Evolutionary conservation across 2,113 vertebrate genomes (phyloP).

Genomic region (Brienomyrus brachyistius): DNA sequence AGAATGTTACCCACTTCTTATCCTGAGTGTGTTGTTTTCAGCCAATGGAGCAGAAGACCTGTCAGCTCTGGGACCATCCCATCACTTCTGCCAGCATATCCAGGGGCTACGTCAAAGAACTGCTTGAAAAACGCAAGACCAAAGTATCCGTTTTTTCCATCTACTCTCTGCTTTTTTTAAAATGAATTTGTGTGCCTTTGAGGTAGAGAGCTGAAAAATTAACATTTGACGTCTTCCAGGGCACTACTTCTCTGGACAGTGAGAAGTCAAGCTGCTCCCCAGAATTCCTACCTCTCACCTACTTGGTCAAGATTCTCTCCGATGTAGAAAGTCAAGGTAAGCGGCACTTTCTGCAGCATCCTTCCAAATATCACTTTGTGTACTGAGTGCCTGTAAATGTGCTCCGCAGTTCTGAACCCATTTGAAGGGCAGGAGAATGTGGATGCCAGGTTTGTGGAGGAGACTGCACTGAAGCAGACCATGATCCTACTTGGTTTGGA

Average conservation of each 20-base stretch:
- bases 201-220: neutral
- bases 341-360: too few species aligned
- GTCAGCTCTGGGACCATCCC: slow-evolving; percentile 79
- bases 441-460: slow-evolving; percentile 79
- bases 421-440: slow-evolving; percentile 72
- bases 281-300: slow-evolving; percentile 84
- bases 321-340: slow-evolving; percentile 75
- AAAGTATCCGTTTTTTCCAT: slow-evolving; percentile 54
- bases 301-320: slow-evolving; percentile 70
- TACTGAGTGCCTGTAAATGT: neutral
- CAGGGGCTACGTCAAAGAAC: slow-evolving; percentile 66
- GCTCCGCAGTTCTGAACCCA: slow-evolving; percentile 56
- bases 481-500: slow-evolving; percentile 60
- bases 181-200: neutral
- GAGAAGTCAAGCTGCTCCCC: slow-evolving; percentile 54
- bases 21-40: slow-evolving; percentile 42
- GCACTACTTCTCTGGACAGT: slow-evolving; percentile 42
- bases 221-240: slow-evolving; percentile 52
- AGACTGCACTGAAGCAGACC: slow-evolving; percentile 83
- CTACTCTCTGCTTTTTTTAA: neutral
- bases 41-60: slow-evolving; percentile 68
- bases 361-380: neutral
- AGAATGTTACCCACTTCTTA: neutral
- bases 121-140: slow-evolving; percentile 65
- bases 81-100: slow-evolving; percentile 74